phyloP scores from a whole-genome alignment of 2,888 invertebrate species.

The Diarsia dahlii region DNA sequence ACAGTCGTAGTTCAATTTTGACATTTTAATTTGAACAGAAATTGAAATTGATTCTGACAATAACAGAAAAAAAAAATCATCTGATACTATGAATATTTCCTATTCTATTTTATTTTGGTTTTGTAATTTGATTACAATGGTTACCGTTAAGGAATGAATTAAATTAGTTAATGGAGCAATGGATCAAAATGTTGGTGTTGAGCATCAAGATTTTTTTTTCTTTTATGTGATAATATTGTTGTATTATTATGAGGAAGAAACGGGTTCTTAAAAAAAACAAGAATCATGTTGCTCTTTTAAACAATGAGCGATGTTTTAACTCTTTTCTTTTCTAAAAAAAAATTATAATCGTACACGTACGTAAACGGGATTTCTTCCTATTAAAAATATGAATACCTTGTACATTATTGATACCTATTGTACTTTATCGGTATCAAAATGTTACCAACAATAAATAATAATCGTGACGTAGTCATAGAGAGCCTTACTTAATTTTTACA shows the following conservation, averaged over 20 bases:
- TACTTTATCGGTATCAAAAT: not conserved
- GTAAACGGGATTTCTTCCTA: too few relatives aligned
- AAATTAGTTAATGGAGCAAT: not conserved
- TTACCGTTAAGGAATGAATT: not conserved
- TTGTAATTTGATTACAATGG: constrained; percentile 9
- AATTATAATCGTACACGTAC: too few relatives aligned
- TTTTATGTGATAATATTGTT: not conserved
- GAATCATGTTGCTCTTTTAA: not conserved
- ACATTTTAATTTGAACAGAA: not conserved
- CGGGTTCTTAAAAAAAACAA: not conserved
- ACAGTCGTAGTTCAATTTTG: not conserved
- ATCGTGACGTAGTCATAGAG: not conserved
- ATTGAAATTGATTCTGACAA: constrained; percentile 10
- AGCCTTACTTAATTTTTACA: not conserved
- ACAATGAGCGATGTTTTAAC: too few relatives aligned
- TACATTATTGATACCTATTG: not conserved
- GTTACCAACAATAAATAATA: not conserved
- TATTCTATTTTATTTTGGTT: not conserved
- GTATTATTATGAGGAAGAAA: not conserved
- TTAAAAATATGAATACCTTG: too few relatives aligned
- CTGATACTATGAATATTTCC: not conserved
- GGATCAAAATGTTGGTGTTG: not conserved
- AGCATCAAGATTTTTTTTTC: not conserved
- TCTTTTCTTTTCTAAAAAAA: too few relatives aligned
- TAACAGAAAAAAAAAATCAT: not conserved